Conservation (phyloP, 2,113 vertebrate genomes). For the Aegypius monachus region DNA sequence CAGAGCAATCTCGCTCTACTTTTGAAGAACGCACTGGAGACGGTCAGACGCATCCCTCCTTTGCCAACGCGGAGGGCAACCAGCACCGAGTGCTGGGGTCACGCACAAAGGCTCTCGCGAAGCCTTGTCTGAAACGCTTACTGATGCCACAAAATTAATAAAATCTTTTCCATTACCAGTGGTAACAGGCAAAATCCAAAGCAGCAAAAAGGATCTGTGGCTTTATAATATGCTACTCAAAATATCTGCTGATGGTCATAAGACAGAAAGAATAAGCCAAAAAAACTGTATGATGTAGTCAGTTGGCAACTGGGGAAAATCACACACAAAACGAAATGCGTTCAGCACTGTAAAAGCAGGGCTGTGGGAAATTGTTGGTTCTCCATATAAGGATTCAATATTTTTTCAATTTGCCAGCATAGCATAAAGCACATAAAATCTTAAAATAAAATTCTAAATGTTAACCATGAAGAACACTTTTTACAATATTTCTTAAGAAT, state of each 20-base stretch:
- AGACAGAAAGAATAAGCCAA: slow-evolving; percentile 55
- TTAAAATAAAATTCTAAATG: slow-evolving; percentile 32
- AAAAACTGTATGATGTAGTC: slow-evolving; percentile 59
- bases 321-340: slow-evolving; percentile 44
- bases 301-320: slow-evolving; percentile 49
- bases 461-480: background rate
- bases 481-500: slow-evolving; percentile 31
- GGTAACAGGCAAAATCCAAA: slow-evolving; percentile 16
- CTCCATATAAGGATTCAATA: slow-evolving; percentile 47
- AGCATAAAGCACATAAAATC: slow-evolving; percentile 27
- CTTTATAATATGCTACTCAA: slow-evolving; percentile 53
- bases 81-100: accelerated
- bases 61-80: background rate
- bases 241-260: slow-evolving; percentile 67
- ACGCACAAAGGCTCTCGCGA: background rate
- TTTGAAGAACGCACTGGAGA: background rate
- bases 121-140: background rate
- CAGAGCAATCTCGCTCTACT: background rate
- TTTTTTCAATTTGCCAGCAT: slow-evolving; percentile 53
- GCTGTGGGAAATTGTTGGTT: slow-evolving; percentile 48
- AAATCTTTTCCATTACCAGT: slow-evolving; percentile 30
- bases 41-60: background rate
- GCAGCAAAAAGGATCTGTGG: slow-evolving; percentile 42
- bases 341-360: slow-evolving; percentile 22
- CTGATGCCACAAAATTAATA: background rate